Evolutionary conservation across 2,797 vertebrate genomes (phyloP).

Genomic region (Myoxocephalus aenaeus): DNA sequence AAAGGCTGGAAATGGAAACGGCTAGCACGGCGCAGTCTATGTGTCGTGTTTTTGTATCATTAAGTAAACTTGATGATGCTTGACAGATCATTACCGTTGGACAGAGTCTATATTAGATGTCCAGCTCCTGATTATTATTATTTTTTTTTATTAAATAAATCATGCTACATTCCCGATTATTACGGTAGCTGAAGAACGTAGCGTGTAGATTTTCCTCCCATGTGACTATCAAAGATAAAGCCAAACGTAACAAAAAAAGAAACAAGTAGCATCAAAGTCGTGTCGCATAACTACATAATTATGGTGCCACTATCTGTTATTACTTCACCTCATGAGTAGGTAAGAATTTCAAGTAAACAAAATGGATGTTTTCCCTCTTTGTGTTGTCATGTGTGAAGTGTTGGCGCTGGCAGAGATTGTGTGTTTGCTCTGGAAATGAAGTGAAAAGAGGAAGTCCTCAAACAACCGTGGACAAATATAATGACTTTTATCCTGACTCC

Average conservation of each 20-base stretch:
- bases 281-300: slow-evolving; percentile 35
- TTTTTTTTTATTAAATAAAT: neutral
- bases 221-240: neutral
- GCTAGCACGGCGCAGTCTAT: neutral
- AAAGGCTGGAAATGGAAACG: neutral
- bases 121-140: neutral
- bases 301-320: slow-evolving; percentile 31
- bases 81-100: too few species aligned
- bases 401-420: slow-evolving; percentile 15
- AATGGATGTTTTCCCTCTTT: slow-evolving; percentile 31
- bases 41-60: neutral
- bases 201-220: neutral
- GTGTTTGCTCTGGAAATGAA: slow-evolving; percentile 20
- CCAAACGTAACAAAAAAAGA: neutral
- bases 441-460: slow-evolving; percentile 45
- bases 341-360: slow-evolving; percentile 24
- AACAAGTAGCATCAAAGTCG: slow-evolving; percentile 16
- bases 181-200: neutral
- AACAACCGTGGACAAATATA: slow-evolving; percentile 38
- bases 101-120: neutral
- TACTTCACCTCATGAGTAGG: slow-evolving; percentile 37
- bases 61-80: neutral
- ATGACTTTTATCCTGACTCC: neutral
- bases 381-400: slow-evolving; percentile 49
- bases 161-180: fast-evolving